Evolutionary conservation across 2,888 invertebrate species (phyloP).

Genomic region (Ochropacha duplaris): DNA sequence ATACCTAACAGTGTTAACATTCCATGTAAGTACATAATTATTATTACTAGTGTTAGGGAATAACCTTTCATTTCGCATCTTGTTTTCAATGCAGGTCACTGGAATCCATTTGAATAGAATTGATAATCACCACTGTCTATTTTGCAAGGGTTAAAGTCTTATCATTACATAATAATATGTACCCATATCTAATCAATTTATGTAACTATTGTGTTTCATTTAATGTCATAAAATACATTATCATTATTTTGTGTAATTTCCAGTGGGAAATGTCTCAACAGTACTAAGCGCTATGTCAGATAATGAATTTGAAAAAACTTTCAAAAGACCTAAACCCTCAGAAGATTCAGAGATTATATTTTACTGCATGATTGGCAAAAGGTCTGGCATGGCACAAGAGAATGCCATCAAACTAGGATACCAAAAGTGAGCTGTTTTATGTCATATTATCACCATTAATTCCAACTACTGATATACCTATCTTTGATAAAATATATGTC

Average conservation of each 20-base stretch:
- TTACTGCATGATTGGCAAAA: slow-evolving; percentile 86
- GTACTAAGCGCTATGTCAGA: slow-evolving; percentile 68
- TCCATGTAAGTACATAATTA: slow-evolving; percentile 65
- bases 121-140: too few relatives aligned
- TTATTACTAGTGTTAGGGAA: background rate
- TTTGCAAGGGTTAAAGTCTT: too few relatives aligned
- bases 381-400: slow-evolving; percentile 85
- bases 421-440: slow-evolving; percentile 74
- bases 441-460: too few relatives aligned
- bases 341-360: slow-evolving; percentile 84
- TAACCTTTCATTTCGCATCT: too few relatives aligned
- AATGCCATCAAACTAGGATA: slow-evolving; percentile 82
- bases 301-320: slow-evolving; percentile 81
- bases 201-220: too few relatives aligned
- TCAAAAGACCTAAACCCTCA: slow-evolving; percentile 82
- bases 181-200: too few relatives aligned
- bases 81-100: too few relatives aligned
- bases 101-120: too few relatives aligned
- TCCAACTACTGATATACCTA: too few relatives aligned
- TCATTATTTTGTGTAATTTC: slow-evolving; percentile 29
- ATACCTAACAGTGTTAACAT: slow-evolving; percentile 90
- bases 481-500: too few relatives aligned
- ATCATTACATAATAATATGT: too few relatives aligned
- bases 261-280: slow-evolving; percentile 79
- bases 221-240: too few relatives aligned